phyloP scores from a whole-genome alignment of 64 coral and sea anemone genomes.

The Stichodactyla helianthus region DNA sequence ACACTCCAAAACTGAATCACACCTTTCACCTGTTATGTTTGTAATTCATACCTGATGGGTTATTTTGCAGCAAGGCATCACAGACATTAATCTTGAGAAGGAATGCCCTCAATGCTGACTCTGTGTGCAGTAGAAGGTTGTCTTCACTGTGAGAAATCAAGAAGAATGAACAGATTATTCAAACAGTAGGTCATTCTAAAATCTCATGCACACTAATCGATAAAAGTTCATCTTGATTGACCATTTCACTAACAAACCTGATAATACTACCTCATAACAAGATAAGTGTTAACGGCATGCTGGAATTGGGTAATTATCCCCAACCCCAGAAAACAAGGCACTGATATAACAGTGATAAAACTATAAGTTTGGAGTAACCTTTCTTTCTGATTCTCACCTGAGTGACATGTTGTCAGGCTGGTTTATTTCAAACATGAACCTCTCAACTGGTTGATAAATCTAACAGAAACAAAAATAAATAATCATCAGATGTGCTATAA shows the following conservation, averaged over 20 bases:
- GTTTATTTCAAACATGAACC: conserved; percentile 76
- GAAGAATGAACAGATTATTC: background rate
- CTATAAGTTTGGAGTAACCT: too few species aligned
- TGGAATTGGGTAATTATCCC: too few species aligned
- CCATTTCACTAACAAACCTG: too few species aligned
- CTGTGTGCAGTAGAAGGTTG: conserved; percentile 53
- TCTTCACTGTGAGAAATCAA: conserved; percentile 26
- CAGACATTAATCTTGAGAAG: conserved; percentile 68
- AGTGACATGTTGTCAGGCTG: conserved; percentile 26
- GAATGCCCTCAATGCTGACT: conserved; percentile 59
- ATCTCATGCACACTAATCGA: too few species aligned
- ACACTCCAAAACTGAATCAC: too few species aligned
- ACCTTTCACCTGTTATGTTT: background rate
- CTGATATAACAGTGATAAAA: too few species aligned
- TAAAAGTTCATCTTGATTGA: too few species aligned
- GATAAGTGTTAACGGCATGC: too few species aligned
- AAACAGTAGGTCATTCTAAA: too few species aligned
- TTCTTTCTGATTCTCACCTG: conserved; percentile 15
- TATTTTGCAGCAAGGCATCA: conserved; percentile 55
- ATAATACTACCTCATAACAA: too few species aligned
- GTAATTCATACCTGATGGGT: conserved; percentile 39
- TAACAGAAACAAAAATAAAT: conserved; percentile 6
- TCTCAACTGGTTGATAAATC: conserved; percentile 57
- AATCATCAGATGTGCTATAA: background rate
- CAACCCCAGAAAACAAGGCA: too few species aligned